Conservation (phyloP, 1,140 invertebrate species). For the Cydia fagiglandana region DNA sequence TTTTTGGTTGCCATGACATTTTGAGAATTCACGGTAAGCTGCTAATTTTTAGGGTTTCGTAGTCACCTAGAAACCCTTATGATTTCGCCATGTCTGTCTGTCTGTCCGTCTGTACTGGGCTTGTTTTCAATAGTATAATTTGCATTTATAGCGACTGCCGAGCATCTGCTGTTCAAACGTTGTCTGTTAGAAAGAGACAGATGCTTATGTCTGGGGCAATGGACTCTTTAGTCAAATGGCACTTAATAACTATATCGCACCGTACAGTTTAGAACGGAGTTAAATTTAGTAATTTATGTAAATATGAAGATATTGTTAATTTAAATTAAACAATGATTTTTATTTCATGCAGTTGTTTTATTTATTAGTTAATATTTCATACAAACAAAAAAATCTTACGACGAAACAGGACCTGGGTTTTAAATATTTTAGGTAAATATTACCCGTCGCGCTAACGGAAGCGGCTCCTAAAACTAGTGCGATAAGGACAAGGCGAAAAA, state of each 20-base stretch:
- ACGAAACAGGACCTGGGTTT: too few relatives aligned
- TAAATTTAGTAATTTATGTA: constrained; percentile 63
- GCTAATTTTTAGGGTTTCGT: too few relatives aligned
- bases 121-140: background rate
- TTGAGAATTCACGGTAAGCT: background rate
- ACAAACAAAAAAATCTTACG: too few relatives aligned
- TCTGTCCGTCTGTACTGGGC: too few relatives aligned
- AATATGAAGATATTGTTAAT: constrained; percentile 61
- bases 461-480: too few relatives aligned
- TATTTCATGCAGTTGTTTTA: constrained; percentile 41
- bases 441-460: too few relatives aligned
- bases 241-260: constrained; percentile 42
- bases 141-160: constrained; percentile 2
- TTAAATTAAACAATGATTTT: constrained; percentile 64
- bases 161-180: background rate
- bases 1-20: background rate
- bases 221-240: background rate
- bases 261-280: constrained; percentile 35
- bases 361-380: too few relatives aligned
- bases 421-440: too few relatives aligned
- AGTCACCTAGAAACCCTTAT: too few relatives aligned
- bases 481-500: too few relatives aligned
- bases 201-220: constrained; percentile 1
- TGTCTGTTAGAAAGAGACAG: background rate
- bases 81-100: too few relatives aligned